Percentiles rank a stretch among this genome's conserved stretches.
Evolutionary conservation across 2,113 vertebrate genomes (phyloP).

Genomic region (Phalacrocorax aristotelis): DNA sequence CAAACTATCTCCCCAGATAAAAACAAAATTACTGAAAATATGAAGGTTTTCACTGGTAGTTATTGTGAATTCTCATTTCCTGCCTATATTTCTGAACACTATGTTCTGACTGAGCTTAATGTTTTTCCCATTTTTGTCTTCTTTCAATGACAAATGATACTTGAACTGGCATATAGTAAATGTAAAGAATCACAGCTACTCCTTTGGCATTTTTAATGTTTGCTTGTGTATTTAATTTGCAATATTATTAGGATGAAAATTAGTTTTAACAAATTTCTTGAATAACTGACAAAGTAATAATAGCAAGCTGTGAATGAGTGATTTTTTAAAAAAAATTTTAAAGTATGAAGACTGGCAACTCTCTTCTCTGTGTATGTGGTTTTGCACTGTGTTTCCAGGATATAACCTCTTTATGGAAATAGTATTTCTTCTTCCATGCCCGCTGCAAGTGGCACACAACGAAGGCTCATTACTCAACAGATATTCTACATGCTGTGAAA

Average conservation of each 20-base stretch:
- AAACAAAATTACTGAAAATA: neutral
- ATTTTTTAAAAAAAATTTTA: neutral
- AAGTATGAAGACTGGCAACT: neutral
- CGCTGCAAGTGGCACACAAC: neutral
- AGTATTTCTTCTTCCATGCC: neutral
- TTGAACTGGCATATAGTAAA: neutral
- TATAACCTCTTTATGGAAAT: neutral
- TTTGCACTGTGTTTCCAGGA: neutral
- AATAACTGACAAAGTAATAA: neutral
- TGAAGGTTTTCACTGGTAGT: neutral
- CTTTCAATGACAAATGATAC: neutral
- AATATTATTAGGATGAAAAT: neutral
- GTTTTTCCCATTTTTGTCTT: neutral
- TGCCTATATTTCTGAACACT: neutral
- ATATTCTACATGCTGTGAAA: neutral
- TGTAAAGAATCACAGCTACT: neutral
- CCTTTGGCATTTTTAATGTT: neutral
- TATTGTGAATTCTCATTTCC: neutral
- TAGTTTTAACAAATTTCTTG: neutral
- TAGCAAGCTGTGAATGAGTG: neutral
- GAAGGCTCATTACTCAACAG: neutral
- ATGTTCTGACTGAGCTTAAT: neutral
- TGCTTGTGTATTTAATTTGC: neutral
- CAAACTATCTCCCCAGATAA: neutral
- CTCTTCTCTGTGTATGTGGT: neutral